A percentile compares a stretch with the other conserved stretches of the same genome.
phyloP scores from a whole-genome alignment of 2,797 vertebrate genomes.

The Pteropus rufus region DNA sequence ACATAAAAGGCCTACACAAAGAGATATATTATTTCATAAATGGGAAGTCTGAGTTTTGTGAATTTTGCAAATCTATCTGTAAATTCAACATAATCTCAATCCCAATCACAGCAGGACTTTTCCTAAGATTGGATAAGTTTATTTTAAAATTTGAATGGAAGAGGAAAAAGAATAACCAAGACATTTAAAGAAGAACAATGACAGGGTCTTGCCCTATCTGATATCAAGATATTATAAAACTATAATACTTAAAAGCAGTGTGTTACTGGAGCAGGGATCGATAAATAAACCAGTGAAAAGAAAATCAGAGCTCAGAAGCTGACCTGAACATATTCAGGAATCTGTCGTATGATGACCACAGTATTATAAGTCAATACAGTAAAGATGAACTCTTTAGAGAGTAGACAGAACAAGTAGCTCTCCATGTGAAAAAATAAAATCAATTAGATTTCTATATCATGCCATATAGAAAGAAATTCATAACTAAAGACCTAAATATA shows the following conservation, averaged over 20 bases:
- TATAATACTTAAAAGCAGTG: neutral
- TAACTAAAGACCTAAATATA: neutral
- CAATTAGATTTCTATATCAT: neutral
- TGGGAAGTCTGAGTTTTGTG: neutral
- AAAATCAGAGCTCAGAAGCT: neutral
- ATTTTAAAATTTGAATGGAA: neutral
- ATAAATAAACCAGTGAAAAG: neutral
- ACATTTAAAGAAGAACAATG: neutral
- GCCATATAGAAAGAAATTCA: neutral
- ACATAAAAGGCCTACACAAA: neutral
- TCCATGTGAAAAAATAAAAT: neutral
- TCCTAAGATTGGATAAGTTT: neutral
- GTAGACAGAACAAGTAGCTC: neutral
- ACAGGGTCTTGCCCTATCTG: neutral
- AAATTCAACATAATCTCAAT: neutral
- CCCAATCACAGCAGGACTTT: neutral
- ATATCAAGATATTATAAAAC: neutral
- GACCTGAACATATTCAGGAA: fast-evolving
- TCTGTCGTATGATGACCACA: neutral
- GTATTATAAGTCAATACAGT: neutral
- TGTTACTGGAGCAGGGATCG: neutral
- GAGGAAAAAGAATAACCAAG: neutral
- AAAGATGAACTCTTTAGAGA: neutral
- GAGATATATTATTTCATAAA: neutral
- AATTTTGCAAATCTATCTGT: conserved; percentile 27